These are phyloP conservation scores for Atherinosoma microstoma DNA, from an alignment of 2,797 vertebrate species.

Conservation along the genomic window DNA sequence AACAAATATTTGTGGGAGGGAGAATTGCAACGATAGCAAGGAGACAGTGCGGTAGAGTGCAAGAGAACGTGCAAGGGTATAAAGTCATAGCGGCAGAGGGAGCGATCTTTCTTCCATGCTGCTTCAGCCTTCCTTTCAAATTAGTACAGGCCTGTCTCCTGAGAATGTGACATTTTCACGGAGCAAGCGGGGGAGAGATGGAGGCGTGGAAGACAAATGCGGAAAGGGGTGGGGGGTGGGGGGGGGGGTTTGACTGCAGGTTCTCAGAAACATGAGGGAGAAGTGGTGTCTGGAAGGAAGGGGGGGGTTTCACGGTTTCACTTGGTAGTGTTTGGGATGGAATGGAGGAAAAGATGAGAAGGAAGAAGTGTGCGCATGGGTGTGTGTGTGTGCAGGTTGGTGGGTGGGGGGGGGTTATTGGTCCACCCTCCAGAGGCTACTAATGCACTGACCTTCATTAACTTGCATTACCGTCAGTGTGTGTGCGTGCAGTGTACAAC, in stretches of 20 bases:
- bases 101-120: constrained; percentile 71
- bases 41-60: constrained; percentile 25
- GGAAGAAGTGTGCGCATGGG: constrained; percentile 43
- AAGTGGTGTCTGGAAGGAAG: background rate
- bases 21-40: constrained; percentile 55
- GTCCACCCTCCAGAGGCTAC: constrained; percentile 78
- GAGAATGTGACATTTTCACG: constrained; percentile 83
- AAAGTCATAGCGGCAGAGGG: constrained; percentile 42
- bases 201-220: constrained; percentile 60
- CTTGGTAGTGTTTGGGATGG: constrained; percentile 59
- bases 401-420: constrained; percentile 60
- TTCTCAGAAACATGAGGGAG: constrained; percentile 58
- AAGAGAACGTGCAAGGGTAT: constrained; percentile 29
- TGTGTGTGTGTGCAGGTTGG: constrained; percentile 37
- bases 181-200: constrained; percentile 69
- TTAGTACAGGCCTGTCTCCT: constrained; percentile 79
- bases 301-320: constrained; percentile 30
- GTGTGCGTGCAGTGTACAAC: constrained; percentile 46
- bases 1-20: constrained; percentile 41
- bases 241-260: constrained; percentile 44
- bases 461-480: constrained; percentile 72
- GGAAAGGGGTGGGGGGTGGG: constrained; percentile 21
- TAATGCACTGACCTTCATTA: constrained; percentile 84
- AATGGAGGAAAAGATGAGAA: constrained; percentile 66
- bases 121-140: constrained; percentile 83